Conservation (phyloP, 2,888 invertebrate species). For the Macaria liturata region DNA sequence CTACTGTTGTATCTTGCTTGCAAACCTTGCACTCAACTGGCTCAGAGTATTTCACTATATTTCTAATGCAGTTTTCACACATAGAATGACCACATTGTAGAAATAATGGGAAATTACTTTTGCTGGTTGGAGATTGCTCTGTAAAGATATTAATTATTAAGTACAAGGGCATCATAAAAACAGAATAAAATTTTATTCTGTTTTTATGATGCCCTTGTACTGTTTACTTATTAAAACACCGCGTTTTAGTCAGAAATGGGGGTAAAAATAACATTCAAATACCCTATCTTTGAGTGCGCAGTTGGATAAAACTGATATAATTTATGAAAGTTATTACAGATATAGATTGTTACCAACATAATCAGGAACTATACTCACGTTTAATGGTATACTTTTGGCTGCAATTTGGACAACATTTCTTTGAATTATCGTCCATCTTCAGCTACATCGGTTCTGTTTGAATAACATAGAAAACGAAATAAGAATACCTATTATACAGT, state of each 20-base stretch:
- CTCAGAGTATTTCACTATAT: slow-evolving; percentile 59
- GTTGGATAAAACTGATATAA: too few relatives aligned
- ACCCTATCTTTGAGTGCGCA: too few relatives aligned
- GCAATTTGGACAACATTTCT: slow-evolving; percentile 70
- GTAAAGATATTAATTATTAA: slow-evolving; percentile 22
- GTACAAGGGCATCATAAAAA: too few relatives aligned
- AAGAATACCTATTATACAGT: too few relatives aligned
- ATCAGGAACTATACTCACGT: slow-evolving; percentile 52
- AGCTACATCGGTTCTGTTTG: neutral
- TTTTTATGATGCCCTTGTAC: too few relatives aligned
- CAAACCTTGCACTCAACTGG: slow-evolving; percentile 79
- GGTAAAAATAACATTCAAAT: too few relatives aligned
- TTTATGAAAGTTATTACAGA: too few relatives aligned
- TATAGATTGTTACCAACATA: too few relatives aligned
- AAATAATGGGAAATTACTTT: slow-evolving; percentile 80
- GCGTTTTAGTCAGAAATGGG: too few relatives aligned
- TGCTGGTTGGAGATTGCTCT: slow-evolving; percentile 45
- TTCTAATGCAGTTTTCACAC: slow-evolving; percentile 85
- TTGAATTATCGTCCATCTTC: slow-evolving; percentile 57
- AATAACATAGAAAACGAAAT: neutral
- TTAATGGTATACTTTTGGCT: slow-evolving; percentile 64
- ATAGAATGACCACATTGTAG: slow-evolving; percentile 87
- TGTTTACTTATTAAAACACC: too few relatives aligned
- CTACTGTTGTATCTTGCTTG: slow-evolving; percentile 54
- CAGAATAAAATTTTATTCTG: too few relatives aligned